Percentiles rank a stretch among this genome's conserved stretches.
These are phyloP conservation scores for Hybognathus amarus DNA, from an alignment of 2,797 vertebrate species.

Conservation along the genomic window DNA sequence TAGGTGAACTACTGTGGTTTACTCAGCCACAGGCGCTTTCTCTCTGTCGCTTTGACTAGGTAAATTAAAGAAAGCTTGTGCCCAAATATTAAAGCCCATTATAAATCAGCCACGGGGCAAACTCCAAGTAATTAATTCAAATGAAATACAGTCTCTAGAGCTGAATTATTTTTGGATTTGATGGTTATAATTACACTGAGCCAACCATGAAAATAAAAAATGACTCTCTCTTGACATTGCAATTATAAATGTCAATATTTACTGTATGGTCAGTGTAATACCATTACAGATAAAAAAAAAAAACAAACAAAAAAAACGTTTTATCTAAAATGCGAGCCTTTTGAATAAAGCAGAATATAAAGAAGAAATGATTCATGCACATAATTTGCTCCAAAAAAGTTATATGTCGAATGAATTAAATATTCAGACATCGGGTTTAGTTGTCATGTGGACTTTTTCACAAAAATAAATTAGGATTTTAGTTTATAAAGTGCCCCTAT, in stretches of 20 bases:
- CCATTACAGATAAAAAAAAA: background rate
- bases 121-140: conserved; percentile 23
- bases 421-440: background rate
- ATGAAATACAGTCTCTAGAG: conserved; percentile 20
- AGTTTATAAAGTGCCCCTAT: background rate
- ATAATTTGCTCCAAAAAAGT: background rate
- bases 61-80: conserved; percentile 11
- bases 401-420: background rate
- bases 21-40: background rate
- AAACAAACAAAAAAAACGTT: background rate
- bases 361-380: background rate
- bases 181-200: conserved; percentile 2
- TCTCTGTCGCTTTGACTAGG: background rate
- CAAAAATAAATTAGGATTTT: background rate
- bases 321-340: background rate
- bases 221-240: background rate
- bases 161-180: background rate
- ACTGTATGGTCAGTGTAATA: background rate
- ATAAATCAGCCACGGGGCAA: background rate
- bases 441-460: background rate
- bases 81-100: conserved; percentile 26
- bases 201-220: conserved; percentile 2
- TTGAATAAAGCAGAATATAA: background rate
- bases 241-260: background rate
- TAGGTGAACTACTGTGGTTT: conserved; percentile 8